Base-by-base conservation (phyloP, 2,113 vertebrate species). In the Urocitellus parryii region DNA sequence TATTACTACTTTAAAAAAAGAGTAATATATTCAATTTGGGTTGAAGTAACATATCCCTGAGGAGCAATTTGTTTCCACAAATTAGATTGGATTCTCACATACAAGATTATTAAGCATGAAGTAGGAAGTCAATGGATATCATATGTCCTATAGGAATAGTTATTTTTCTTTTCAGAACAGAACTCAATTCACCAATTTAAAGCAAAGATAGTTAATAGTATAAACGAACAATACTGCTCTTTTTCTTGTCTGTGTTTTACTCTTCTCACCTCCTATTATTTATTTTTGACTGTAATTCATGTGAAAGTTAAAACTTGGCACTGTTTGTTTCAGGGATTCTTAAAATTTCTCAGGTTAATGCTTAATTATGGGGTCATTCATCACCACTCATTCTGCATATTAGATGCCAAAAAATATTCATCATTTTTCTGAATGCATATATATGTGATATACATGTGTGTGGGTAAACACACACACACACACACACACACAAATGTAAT, bases 1-100 rank as follows among this genome's bases (percentile, higher is more conserved):
- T 98, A 98, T 97, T 98, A 96, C 97, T 97, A 93, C 97, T 97
- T 98, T 98, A 92, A 96, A 97, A 58, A 97, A 98, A 97, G 97
- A 98, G 86, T 98, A 97, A 98, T 98, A 97, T 97, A 98, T 98
- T 98, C 96, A 86, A 94, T 98, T 98, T 98, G 94, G 94, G 94
- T 97, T 97, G 97, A 98, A 98, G 97, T 98, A 98, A 98, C 96
- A 97, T 97, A 98, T 97, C 97, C 96, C 97, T 88, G n/a, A 98
- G 97, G 98, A 97, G 87, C 81, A 98, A 98, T 98, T 98, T 94
- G 1, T 98, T 98, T 98, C 91, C 96, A 97, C 97, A 98, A 97
- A 98, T 98, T 98, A 97, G 95, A 98, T 98, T 97, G 96, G 97
- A 97, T 97, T 97, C 94, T 98, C 95, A 96, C 96, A 97, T 97